Base-by-base conservation (phyloP, 2,113 vertebrate species). In the Microtus montanus region DNA sequence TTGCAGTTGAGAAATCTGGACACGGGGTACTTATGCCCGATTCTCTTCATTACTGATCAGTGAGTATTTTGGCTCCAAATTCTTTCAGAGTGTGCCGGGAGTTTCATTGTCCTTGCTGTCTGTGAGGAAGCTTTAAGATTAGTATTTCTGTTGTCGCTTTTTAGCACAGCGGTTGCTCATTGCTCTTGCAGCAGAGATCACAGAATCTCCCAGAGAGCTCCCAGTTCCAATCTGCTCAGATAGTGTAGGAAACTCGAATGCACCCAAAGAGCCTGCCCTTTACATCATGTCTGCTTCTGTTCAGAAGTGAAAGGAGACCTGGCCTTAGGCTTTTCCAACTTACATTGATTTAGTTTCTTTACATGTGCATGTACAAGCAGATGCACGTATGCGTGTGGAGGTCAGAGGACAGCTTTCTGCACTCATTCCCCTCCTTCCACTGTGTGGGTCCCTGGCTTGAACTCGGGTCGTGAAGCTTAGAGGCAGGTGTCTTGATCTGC, bases 221-320 rank as follows among this genome's bases (percentile, higher is more conserved):
- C 58, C 9, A 8, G 44, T 47, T 24, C 10, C 88, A 44, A 17
- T 78, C 12, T 54, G 10, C 61, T 71, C 38, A 28, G 10, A 24
- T n/a, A 9, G 41, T 52, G 3, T 15, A 80, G 92, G 64, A 75
- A 74, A 82, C 70, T 4, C 26, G 0, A 4, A 0, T 0, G 6
- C 7, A 0, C 0, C 5, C 30, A 52, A 6, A 7, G 22, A n/a
- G 33, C 35, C 64, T 35, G 9, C 12, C 77, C 41, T 19, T 78
- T 14, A 7, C 3, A 3, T 14, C 12, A 14, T 3, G 0, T 15
- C 4, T 11, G 70, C 58, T 86, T n/a, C 66, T 28, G 28, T 28
- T 73, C 19, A 58, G 38, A 91, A 20, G 26, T 35, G 30, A 47
- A 9, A 19, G 0, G 12, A 12, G 33, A n/a, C 52, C 26, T 49